A percentile compares a stretch with the other conserved stretches of the same genome.
phyloP scores from a whole-genome alignment of 2,888 invertebrate genomes.

The Dendrolimus pini region DNA sequence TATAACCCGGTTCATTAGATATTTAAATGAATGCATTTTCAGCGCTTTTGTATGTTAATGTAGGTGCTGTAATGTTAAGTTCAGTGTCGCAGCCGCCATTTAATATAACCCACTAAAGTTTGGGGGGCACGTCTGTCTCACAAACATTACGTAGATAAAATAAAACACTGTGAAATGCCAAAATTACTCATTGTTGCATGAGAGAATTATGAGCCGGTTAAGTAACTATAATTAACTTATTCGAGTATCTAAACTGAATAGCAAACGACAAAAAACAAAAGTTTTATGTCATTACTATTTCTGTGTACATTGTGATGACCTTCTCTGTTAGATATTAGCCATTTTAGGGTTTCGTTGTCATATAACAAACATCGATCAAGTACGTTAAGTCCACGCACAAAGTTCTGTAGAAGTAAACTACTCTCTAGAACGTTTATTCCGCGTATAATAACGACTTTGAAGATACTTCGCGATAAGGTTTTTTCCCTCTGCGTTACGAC shows the following conservation, averaged over 20 bases:
- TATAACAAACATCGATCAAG: too few relatives aligned
- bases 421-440: too few relatives aligned
- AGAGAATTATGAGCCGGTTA: not conserved
- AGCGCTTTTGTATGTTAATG: constrained; percentile 73
- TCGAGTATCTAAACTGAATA: not conserved
- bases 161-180: not conserved
- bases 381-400: too few relatives aligned
- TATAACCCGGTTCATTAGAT: constrained; percentile 44
- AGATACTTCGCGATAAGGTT: too few relatives aligned
- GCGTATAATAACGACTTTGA: too few relatives aligned
- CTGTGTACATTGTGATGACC: too few relatives aligned
- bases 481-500: too few relatives aligned
- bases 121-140: not conserved
- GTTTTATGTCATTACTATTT: too few relatives aligned
- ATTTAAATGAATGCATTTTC: constrained; percentile 66
- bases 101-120: constrained; percentile 30
- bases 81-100: constrained; percentile 58
- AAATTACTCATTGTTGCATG: not conserved
- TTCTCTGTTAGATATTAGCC: too few relatives aligned
- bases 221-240: not conserved
- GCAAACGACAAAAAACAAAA: too few relatives aligned
- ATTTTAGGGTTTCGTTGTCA: too few relatives aligned
- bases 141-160: not conserved
- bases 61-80: constrained; percentile 63
- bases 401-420: too few relatives aligned